A percentile compares a stretch with the other conserved stretches of the same genome.
Conservation (phyloP, 2,113 vertebrate species). For the Hiodon alosoides region DNA sequence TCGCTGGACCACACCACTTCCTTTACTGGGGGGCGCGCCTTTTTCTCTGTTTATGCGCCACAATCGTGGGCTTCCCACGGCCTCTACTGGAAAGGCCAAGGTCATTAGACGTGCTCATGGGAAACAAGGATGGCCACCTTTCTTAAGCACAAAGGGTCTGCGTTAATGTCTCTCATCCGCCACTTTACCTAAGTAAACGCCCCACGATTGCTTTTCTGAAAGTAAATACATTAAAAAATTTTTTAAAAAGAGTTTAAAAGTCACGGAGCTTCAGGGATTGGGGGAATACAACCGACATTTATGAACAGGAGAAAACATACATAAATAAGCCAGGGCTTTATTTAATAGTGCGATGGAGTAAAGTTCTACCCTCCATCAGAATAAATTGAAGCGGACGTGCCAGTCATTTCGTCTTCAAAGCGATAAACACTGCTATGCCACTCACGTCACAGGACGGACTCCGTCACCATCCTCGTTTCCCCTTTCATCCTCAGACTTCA, state of each 20-base stretch:
- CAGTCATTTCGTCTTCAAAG: constrained; percentile 58
- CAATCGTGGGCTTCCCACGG: background rate
- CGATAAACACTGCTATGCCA: constrained; percentile 56
- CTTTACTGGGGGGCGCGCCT: background rate
- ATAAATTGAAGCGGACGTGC: constrained; percentile 60
- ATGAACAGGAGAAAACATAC: constrained; percentile 41
- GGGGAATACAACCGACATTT: constrained; percentile 60
- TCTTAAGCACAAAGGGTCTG: background rate
- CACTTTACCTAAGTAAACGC: constrained; percentile 66
- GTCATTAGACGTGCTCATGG: background rate
- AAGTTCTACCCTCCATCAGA: constrained; percentile 32
- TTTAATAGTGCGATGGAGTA: background rate
- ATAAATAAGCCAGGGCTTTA: background rate
- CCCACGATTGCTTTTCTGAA: constrained; percentile 66
- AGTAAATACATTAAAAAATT: no score
- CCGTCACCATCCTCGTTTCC: constrained; percentile 65
- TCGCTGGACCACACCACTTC: background rate
- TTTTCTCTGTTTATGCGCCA: background rate
- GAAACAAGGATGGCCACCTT: background rate
- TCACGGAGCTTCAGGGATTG: constrained; percentile 32
- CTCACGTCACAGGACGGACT: constrained; percentile 63
- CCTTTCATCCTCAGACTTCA: constrained; percentile 71
- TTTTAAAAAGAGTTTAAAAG: no score
- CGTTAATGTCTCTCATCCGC: constrained; percentile 39
- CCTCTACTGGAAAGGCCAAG: background rate